phyloP scores from a whole-genome alignment of 2,797 vertebrate genomes.

The Cephalopachus bancanus region DNA sequence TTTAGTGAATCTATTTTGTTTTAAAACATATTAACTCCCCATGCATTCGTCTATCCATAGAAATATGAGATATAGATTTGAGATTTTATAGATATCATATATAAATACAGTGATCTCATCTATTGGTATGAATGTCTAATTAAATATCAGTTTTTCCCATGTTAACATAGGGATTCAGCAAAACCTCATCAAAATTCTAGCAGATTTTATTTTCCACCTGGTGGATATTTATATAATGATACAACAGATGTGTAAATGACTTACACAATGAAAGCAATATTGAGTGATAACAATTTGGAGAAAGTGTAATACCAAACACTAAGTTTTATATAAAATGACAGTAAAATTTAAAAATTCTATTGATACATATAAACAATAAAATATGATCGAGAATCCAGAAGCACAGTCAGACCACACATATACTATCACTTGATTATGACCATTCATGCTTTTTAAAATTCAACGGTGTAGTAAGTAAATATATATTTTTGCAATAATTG shows the following conservation, averaged over 20 bases:
- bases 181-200: background rate
- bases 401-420: background rate
- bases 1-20: background rate
- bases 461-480: background rate
- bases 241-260: background rate
- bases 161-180: background rate
- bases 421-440: background rate
- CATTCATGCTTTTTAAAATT: background rate
- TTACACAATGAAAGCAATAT: background rate
- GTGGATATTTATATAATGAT: background rate
- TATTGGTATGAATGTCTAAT: no score
- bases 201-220: background rate
- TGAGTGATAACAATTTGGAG: background rate
- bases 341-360: background rate
- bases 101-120: background rate
- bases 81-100: no score
- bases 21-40: background rate
- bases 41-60: background rate
- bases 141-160: background rate
- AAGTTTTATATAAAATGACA: background rate
- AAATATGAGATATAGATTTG: background rate
- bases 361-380: background rate
- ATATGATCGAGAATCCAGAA: background rate
- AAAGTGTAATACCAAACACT: background rate
- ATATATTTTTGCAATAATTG: background rate